Evolutionary conservation across 2,113 vertebrate genomes (phyloP).

Genomic region (Hippotragus niger): DNA sequence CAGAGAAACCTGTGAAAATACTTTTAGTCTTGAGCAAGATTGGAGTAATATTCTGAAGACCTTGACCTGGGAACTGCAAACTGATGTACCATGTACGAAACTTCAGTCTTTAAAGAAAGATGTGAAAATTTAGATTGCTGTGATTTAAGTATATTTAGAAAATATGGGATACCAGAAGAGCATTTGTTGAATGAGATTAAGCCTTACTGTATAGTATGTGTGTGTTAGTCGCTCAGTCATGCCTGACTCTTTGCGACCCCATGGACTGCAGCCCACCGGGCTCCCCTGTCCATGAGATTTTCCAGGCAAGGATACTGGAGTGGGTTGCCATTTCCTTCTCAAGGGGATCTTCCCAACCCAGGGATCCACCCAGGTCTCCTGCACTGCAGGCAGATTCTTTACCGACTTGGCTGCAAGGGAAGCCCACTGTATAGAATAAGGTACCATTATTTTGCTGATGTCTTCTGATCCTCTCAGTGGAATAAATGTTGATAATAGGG

Average conservation of each 20-base stretch:
- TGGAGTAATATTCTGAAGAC: background rate
- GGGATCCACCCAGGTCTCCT: too few relatives aligned
- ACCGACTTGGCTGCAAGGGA: too few relatives aligned
- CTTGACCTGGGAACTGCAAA: background rate
- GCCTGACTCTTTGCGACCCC: too few relatives aligned
- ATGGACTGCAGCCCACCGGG: too few relatives aligned
- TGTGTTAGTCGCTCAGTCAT: too few relatives aligned
- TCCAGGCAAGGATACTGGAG: too few relatives aligned
- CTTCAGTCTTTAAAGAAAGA: background rate
- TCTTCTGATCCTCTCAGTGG: slow-evolving; percentile 1
- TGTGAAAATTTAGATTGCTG: background rate
- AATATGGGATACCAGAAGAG: background rate
- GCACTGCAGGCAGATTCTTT: too few relatives aligned
- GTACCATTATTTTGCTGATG: background rate
- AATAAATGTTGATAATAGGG: background rate
- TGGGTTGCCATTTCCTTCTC: too few relatives aligned
- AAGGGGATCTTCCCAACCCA: too few relatives aligned
- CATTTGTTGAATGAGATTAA: slow-evolving; percentile 2
- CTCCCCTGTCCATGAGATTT: too few relatives aligned
- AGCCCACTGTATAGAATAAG: background rate
- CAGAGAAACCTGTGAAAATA: slow-evolving; percentile 22
- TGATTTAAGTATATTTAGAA: slow-evolving; percentile 26
- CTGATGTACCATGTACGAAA: background rate
- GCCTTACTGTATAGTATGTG: background rate
- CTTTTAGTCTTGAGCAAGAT: slow-evolving; percentile 8